These are phyloP conservation scores for Dicycla oo DNA, from an alignment of 2,888 invertebrate genomes.

Conservation along the genomic window DNA sequence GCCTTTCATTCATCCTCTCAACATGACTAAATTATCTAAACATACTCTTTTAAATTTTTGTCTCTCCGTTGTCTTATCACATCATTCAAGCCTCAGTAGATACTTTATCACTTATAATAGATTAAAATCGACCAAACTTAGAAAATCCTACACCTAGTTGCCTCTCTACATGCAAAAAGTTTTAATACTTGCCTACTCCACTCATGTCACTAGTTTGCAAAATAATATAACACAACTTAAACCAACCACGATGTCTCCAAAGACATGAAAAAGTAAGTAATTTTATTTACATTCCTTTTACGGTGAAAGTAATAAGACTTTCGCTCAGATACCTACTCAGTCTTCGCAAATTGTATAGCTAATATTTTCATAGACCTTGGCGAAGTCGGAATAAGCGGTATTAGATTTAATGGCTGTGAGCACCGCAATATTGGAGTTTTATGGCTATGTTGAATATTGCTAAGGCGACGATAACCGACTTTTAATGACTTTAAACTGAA, in stretches of 20 bases:
- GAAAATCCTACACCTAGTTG: not conserved
- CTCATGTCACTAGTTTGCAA: not conserved
- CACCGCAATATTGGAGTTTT: conserved; percentile 4
- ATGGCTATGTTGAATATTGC: not conserved
- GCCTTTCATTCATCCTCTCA: not conserved
- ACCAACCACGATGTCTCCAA: conserved; percentile 30
- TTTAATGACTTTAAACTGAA: too few relatives aligned
- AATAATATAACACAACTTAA: conserved; percentile 1
- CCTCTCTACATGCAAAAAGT: not conserved
- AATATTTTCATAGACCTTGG: conserved; percentile 48
- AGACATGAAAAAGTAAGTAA: conserved; percentile 41
- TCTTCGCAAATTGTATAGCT: conserved; percentile 29
- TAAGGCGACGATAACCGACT: too few relatives aligned
- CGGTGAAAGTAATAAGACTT: conserved; percentile 22
- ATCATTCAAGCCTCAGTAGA: too few relatives aligned
- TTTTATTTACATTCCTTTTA: conserved; percentile 57
- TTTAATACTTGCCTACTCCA: not conserved
- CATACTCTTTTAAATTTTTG: not conserved
- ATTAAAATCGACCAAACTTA: not conserved
- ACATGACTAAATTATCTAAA: not conserved
- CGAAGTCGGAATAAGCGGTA: conserved; percentile 22
- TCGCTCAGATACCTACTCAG: conserved; percentile 6
- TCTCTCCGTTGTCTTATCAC: not conserved
- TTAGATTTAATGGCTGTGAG: conserved; percentile 16
- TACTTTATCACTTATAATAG: too few relatives aligned